Conservation (phyloP, 2,888 invertebrate species). For the Apamea monoglypha region DNA sequence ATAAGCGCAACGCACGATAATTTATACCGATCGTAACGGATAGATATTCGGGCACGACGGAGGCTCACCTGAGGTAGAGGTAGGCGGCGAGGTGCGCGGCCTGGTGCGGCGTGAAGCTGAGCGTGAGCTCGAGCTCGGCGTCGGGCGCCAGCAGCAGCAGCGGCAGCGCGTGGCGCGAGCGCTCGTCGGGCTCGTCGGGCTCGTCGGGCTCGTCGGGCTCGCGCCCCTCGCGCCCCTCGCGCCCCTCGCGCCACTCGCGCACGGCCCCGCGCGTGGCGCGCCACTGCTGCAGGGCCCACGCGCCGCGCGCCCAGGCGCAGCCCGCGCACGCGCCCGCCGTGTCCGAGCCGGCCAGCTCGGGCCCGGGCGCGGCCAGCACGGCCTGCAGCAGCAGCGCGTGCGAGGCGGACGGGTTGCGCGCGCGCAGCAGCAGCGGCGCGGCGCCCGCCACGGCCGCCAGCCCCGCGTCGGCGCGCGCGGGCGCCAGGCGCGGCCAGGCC, state of each 20-base stretch:
- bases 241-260: constrained; percentile 55
- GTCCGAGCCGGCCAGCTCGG: constrained; percentile 50
- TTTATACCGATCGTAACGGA: too few species aligned
- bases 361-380: constrained; percentile 57
- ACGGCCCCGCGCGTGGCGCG: constrained; percentile 66
- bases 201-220: constrained; percentile 4
- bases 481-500: constrained; percentile 70
- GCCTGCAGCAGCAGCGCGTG: constrained; percentile 92
- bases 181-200: constrained; percentile 5
- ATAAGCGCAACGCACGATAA: background rate
- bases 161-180: constrained; percentile 61
- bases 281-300: constrained; percentile 77
- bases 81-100: constrained; percentile 85
- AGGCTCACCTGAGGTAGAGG: constrained; percentile 85
- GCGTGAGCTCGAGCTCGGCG: constrained; percentile 85
- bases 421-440: constrained; percentile 91
- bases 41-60: too few species aligned
- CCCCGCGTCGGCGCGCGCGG: constrained; percentile 47
- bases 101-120: constrained; percentile 86
- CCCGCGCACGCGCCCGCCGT: constrained; percentile 52
- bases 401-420: constrained; percentile 93
- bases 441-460: constrained; percentile 81
- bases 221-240: too few species aligned
- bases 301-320: constrained; percentile 68
- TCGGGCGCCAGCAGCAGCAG: constrained; percentile 90